Base-by-base conservation (phyloP, 2,888 invertebrate species). In the Mythimna pallens region DNA sequence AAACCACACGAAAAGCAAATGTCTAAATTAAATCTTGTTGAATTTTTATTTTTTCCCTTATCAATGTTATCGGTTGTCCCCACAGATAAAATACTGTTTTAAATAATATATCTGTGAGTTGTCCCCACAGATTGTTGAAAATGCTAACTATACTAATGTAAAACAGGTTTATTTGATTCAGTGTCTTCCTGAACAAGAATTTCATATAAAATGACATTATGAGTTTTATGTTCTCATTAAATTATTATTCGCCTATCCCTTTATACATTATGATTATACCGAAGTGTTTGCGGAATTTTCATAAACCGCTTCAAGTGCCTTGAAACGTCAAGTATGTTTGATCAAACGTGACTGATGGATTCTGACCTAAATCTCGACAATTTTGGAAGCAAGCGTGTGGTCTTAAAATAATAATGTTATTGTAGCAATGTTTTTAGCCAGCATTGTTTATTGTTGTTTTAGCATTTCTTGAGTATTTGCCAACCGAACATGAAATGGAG, bases 241-340 rank as follows among this genome's bases (percentile, higher is more conserved):
- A 36, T 59, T 61, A 55, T 55, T 7, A 40, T 61, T 40, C 3
- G 12, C 36, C 36, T 34, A 20, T 25, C n/a, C 10, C 58, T 10
- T 14, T 40, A 7, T 54, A 57, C 7, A 40, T 58, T 62, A 50
- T 57, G 1, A 43, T 75, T 70, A 70, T 7, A 58, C 25, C 50
- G 17, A 73, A 73, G 59, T 84, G 77, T 78, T 86, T 68, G 73
- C n/a, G 54, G 65, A 64, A 65, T 75, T 75, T 72, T 69, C 25
- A 58, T 65, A 76, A 80, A 75, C 73, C 52, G 75, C 63, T 65
- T 62, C 61, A 62, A 78, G 73, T 68, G 30, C 86, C 87, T 88
- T 88, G 84, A 81, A 57, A 73, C 73, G 86, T 77, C 89, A 80
- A 79, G 73, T 75, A 76, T 84, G 84, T 88, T 88, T 84, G 86